Evolutionary conservation across 2,113 vertebrate species (phyloP).

Genomic region (Malaclemys terrapin): DNA sequence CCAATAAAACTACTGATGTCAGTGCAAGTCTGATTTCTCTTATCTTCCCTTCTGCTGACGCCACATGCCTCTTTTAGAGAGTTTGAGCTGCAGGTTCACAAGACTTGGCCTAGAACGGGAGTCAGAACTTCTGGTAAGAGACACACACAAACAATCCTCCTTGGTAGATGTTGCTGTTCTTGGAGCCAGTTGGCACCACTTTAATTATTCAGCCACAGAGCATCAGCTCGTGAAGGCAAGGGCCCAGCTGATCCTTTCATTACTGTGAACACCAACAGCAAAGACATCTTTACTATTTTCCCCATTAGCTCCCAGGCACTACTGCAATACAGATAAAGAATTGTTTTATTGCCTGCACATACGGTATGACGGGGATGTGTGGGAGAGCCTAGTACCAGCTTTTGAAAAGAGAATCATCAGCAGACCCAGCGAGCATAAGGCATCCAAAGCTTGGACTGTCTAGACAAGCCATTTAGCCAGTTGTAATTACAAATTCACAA

Average conservation of each 20-base stretch:
- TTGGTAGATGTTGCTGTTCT: neutral
- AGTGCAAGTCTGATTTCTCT: neutral
- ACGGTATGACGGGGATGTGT: neutral
- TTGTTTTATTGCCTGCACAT: neutral
- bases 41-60: neutral
- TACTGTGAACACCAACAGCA: neutral
- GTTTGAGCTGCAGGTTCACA: neutral
- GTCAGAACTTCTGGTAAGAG: neutral
- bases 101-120: neutral
- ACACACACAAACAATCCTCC: neutral
- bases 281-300: neutral
- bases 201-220: neutral
- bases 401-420: neutral
- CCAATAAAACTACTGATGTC: neutral
- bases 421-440: neutral
- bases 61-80: neutral
- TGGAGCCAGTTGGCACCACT: neutral
- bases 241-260: neutral
- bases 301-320: neutral
- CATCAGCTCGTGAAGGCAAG: neutral
- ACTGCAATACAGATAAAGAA: neutral
- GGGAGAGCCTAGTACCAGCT: neutral
- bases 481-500: no score
- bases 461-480: neutral
- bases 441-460: neutral